phyloP scores from a whole-genome alignment of 2,888 invertebrate species.

The Seira sanloemensis region DNA sequence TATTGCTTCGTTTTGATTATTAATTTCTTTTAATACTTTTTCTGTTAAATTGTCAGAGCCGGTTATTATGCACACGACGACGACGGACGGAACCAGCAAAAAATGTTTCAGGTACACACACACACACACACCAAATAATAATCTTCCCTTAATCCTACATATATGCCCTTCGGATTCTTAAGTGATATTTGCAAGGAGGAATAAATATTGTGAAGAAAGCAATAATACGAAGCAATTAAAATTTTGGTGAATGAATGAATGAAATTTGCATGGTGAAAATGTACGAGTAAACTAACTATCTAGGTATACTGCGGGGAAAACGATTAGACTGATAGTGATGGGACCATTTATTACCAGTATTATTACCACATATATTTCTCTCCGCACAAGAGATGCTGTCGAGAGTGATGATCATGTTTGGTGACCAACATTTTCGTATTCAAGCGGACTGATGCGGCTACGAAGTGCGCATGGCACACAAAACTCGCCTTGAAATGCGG shows the following conservation, averaged over 20 bases:
- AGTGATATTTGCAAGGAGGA: not conserved
- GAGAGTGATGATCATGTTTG: not conserved
- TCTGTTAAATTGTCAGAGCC: conserved; percentile 45
- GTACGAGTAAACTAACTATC: not conserved
- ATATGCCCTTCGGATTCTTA: not conserved
- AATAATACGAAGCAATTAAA: conserved; percentile 41
- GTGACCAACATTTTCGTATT: conserved; percentile 39
- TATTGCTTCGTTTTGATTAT: conserved; percentile 43
- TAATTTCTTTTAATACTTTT: conserved; percentile 40
- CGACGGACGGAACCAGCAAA: conserved; percentile 9
- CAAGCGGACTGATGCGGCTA: conserved; percentile 10
- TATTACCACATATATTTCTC: conserved; percentile 6
- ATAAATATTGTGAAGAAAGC: not conserved
- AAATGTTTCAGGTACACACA: not conserved
- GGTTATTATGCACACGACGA: conserved; percentile 60
- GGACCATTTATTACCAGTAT: conserved; percentile 39
- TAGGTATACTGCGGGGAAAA: not conserved
- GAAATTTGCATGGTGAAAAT: not conserved
- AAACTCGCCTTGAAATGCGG: not conserved
- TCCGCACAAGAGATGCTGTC: not conserved
- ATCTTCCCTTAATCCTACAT: not conserved
- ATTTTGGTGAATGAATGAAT: not conserved
- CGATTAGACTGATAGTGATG: conserved; percentile 42
- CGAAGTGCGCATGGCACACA: not conserved
- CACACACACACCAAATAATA: too few species aligned